Base-by-base conservation (phyloP, 2,888 invertebrate species). In the Gandaritis pyraliata region DNA sequence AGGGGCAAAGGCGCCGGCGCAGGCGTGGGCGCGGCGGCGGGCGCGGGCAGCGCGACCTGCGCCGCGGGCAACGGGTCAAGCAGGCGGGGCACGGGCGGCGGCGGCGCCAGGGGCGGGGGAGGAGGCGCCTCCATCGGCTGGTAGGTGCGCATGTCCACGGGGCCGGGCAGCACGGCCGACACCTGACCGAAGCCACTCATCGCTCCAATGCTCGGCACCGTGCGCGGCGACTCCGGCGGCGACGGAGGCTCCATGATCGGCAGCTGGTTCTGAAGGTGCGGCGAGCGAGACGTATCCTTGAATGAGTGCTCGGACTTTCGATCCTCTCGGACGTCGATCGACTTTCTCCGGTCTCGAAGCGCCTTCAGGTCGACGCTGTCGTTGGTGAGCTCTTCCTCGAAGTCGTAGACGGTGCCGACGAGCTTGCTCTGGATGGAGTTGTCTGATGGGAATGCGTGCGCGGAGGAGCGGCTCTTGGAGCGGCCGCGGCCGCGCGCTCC, bases 131-230 rank as follows among this genome's bases (percentile, higher is more conserved):
- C 95, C 62, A 93, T 92, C 1, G 93, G 89, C 76, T 95, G 96
- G 80, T 97, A 97, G 0, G 97, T 97, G 56, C 97, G 94, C 97
- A 97, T 97, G 81, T 97, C 97, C 0, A 97, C 97, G 0, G 97
- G 97, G 1, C 97, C 97, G 0, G 97, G 97, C 66, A 97, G 83
- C 53, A 97, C 94, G 0, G 96, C 95, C 69, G 94, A 93, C 7
- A 96, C 95, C 50, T 94, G 93, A 48, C 94, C 85, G 64, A 88
- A 87, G 81, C 83, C 30, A 83, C 68, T 0, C 78, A 81, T 47
- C 75, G 72, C 29, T 55, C 82, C 81, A 1, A 11, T 5, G 41
- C 23, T n/a, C 15, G 30, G 41, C 54, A 55, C 68, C 53, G 75
- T 75, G 48, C 73, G 69, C n/a, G 83, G 81, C 4, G 86, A 41